These are phyloP conservation scores for Stegodyphus mimosarum DNA, from an alignment of 1,140 invertebrate species.

Conservation along the genomic window DNA sequence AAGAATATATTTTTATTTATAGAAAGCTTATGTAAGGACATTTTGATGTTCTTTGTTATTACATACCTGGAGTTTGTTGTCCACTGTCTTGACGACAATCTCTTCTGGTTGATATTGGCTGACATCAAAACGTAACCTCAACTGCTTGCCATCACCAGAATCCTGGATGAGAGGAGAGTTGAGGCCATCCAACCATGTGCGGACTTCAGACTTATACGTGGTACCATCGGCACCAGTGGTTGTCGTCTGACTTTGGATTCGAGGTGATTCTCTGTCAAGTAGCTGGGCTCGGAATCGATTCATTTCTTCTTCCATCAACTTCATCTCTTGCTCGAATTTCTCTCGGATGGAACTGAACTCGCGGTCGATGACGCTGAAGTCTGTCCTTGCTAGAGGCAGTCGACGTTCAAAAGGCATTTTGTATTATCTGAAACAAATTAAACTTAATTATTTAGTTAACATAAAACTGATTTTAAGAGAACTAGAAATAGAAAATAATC, in stretches of 20 bases:
- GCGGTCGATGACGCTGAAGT: slow-evolving; percentile 94
- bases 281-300: slow-evolving; percentile 92
- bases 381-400: slow-evolving; percentile 88
- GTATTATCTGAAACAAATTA: too few relatives aligned
- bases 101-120: slow-evolving; percentile 94
- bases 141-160: slow-evolving; percentile 83
- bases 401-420: slow-evolving; percentile 64
- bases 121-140: slow-evolving; percentile 93
- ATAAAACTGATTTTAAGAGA: too few relatives aligned
- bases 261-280: slow-evolving; percentile 83
- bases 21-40: too few relatives aligned
- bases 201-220: slow-evolving; percentile 68
- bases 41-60: not conserved
- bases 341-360: slow-evolving; percentile 96
- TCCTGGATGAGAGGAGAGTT: slow-evolving; percentile 93
- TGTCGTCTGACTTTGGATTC: slow-evolving; percentile 56
- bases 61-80: slow-evolving; percentile 91
- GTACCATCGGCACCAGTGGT: slow-evolving; percentile 1
- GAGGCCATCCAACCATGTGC: slow-evolving; percentile 80
- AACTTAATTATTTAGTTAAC: too few relatives aligned
- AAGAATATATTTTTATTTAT: too few relatives aligned
- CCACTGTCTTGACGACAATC: slow-evolving; percentile 95
- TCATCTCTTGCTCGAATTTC: slow-evolving; percentile 95
- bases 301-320: slow-evolving; percentile 99
- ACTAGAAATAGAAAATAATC: too few relatives aligned